Conservation (phyloP, 2,888 invertebrate genomes). For the Callyntrura guangdongensis region DNA sequence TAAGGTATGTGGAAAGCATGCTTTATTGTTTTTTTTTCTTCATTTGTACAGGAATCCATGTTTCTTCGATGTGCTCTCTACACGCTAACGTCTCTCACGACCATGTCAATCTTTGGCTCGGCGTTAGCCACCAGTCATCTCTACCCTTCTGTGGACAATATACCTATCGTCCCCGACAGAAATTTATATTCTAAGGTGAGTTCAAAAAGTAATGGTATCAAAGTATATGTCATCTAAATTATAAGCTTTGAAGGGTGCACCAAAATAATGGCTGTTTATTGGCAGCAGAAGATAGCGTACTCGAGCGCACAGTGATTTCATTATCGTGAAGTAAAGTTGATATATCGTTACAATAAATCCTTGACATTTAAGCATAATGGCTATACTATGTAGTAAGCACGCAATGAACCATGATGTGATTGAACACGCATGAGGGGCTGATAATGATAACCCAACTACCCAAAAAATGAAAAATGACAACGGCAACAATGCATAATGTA, state of each 20-base stretch:
- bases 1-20: not conserved
- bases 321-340: too few species aligned
- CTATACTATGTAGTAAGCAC: not conserved
- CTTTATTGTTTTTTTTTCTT: not conserved
- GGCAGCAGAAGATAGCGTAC: too few species aligned
- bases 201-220: not conserved
- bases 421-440: not conserved
- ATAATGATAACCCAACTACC: too few species aligned
- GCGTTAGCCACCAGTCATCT: slow-evolving; percentile 81
- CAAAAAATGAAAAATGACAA: not conserved
- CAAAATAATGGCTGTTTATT: too few species aligned
- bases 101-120: slow-evolving; percentile 83
- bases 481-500: not conserved
- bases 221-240: too few species aligned
- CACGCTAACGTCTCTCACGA: slow-evolving; percentile 80
- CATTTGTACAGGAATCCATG: slow-evolving; percentile 78
- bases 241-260: too few species aligned
- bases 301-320: too few species aligned
- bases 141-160: slow-evolving; percentile 74
- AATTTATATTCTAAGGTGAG: slow-evolving; percentile 83
- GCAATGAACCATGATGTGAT: slow-evolving; percentile 21
- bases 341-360: too few species aligned
- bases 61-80: slow-evolving; percentile 82
- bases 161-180: slow-evolving; percentile 82
- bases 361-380: too few species aligned